Evolutionary conservation across 2,888 invertebrate species (phyloP), one percentile per base, ranked within the genome.

Genomic region (Agrypnus murinus): DNA sequence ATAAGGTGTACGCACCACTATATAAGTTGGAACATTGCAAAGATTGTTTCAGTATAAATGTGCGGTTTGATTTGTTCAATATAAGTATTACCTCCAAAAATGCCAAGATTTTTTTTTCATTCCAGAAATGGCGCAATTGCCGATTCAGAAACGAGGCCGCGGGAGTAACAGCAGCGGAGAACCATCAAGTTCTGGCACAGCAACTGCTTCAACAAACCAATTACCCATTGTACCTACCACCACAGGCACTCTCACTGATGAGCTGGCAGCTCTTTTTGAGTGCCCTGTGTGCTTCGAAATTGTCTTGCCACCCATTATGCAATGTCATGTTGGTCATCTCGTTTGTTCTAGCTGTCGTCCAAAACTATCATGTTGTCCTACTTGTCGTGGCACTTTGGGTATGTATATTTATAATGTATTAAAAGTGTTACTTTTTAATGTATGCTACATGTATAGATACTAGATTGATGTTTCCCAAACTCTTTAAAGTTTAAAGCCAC

Each of bases 261-360:
- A 97, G 86, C 87, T 97, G 82, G 95, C 96, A 75, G 95, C 95
- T 74, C 88, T 97, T 60, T 97, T 97, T 85, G 97, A 97, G 86
- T 97, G 97, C 86, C 97, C 97, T 38, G 99, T 99, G 76, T 99
- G 99, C 87, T 98, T 99, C 86, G 99, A 99, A 87, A 99, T 98
- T 89, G 99, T 99, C 75, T 89, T 99, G 83, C 99, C 99, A 75
- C 99, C 99, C 40, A 99, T 99, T 81, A 90, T 98, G 85, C 99
- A 99, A 86, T 99, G 99, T 86, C 97, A 97, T 86, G 97, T 97
- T 86, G 99, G 99, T 73, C 99, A 99, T 87, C 91, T 99, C 82
- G 98, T 99, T 71, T 99, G 99, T 88, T 96, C 97, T 74, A 95
- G 94, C 84, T 99, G 99, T 87, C 91, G 99, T 74, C 97, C 98